phyloP scores from a whole-genome alignment of 2,888 invertebrate genomes.

The Priocnemis perturbator region DNA sequence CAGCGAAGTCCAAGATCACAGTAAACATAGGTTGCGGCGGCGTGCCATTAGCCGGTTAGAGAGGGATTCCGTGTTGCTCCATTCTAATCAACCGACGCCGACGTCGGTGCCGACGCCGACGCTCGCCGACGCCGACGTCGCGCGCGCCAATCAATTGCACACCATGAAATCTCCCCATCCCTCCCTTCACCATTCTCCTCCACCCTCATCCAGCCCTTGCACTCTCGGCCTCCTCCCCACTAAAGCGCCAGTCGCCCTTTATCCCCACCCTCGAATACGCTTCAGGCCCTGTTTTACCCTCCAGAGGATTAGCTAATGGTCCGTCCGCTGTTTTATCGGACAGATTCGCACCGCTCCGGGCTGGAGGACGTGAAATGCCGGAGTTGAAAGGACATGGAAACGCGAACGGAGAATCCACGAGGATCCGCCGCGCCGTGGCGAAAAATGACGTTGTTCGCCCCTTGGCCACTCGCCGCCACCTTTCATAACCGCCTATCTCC shows the following conservation, averaged over 20 bases:
- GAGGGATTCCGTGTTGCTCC: conserved; percentile 74
- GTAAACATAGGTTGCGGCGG: conserved; percentile 72
- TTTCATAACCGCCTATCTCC: not conserved
- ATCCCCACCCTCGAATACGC: conserved; percentile 24
- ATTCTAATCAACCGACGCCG: conserved; percentile 72
- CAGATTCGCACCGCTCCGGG: conserved; percentile 67
- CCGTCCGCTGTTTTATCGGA: conserved; percentile 71
- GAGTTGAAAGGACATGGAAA: conserved; percentile 41
- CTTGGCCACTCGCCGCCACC: not conserved
- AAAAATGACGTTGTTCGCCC: not conserved
- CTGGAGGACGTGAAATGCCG: conserved; percentile 51
- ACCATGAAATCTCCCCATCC: conserved; percentile 64
- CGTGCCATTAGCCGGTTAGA: conserved; percentile 73
- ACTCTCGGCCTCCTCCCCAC: conserved; percentile 15
- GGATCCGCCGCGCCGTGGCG: conserved; percentile 9
- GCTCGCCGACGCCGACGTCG: conserved; percentile 54
- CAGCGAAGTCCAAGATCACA: conserved; percentile 71
- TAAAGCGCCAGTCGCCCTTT: not conserved
- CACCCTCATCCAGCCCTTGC: conserved; percentile 32
- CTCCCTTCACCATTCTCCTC: conserved; percentile 28
- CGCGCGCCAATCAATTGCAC: conserved; percentile 71
- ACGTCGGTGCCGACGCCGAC: conserved; percentile 58
- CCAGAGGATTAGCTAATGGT: conserved; percentile 72
- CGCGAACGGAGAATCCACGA: conserved; percentile 42
- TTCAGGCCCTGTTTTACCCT: conserved; percentile 65